A percentile compares a stretch with the other conserved stretches of the same genome.
phyloP scores from a whole-genome alignment of 1,140 invertebrate species.

The Drosophila nikananu region DNA sequence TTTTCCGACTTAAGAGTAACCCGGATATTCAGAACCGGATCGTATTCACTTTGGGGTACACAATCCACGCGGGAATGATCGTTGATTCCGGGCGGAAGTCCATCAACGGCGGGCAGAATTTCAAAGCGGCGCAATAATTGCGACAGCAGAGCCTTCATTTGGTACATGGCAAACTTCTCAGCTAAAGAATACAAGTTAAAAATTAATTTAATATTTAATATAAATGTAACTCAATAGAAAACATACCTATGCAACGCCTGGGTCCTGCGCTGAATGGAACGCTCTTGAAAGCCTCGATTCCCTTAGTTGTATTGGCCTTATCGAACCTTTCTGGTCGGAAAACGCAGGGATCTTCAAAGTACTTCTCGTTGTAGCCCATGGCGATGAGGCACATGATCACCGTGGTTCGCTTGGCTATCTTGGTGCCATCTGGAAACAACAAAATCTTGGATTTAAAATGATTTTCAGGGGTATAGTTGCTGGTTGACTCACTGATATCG shows the following conservation, averaged over 20 bases:
- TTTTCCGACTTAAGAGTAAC: constrained; percentile 79
- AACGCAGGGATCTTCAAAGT: constrained; percentile 90
- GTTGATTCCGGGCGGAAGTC: constrained; percentile 69
- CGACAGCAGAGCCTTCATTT: constrained; percentile 85
- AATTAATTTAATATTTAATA: not conserved
- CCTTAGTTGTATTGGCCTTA: constrained; percentile 15
- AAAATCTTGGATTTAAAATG: not conserved
- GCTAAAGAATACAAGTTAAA: constrained; percentile 35
- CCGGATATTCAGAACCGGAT: constrained; percentile 73
- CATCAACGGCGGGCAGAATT: constrained; percentile 70
- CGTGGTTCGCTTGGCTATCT: constrained; percentile 73
- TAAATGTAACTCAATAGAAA: no score
- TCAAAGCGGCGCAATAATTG: constrained; percentile 83
- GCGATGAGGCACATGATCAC: constrained; percentile 81
- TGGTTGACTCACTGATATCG: constrained; percentile 86
- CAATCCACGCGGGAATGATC: constrained; percentile 72
- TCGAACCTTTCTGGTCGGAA: constrained; percentile 92
- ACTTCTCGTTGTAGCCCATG: constrained; percentile 82
- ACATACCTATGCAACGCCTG: constrained; percentile 73
- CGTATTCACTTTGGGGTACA: constrained; percentile 74
- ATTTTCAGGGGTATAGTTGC: not conserved
- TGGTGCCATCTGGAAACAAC: constrained; percentile 59
- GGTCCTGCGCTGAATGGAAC: constrained; percentile 87
- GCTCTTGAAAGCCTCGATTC: constrained; percentile 85
- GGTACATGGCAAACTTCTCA: constrained; percentile 85